Evolutionary conservation across 2,797 vertebrate genomes (phyloP).

Genomic region (Silurus aristotelis): DNA sequence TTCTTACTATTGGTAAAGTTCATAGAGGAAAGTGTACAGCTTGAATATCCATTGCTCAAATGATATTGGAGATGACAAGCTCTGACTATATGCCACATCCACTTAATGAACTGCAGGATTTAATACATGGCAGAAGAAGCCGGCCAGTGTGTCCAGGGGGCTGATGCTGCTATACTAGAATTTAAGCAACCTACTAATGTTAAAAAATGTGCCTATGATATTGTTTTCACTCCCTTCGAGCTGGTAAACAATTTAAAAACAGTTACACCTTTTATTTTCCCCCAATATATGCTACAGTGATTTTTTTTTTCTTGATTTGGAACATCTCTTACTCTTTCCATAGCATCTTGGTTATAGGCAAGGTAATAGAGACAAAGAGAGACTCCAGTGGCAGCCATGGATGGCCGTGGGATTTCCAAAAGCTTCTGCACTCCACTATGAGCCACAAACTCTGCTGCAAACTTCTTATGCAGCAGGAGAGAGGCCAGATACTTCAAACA

Average conservation of each 20-base stretch:
- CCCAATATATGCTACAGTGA: not conserved
- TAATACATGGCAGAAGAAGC: not conserved
- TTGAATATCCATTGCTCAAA: not conserved
- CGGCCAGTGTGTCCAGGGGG: not conserved
- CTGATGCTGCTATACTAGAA: not conserved
- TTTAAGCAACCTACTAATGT: not conserved
- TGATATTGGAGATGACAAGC: not conserved
- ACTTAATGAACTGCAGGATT: not conserved
- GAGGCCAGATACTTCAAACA: constrained; percentile 90
- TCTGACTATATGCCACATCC: not conserved
- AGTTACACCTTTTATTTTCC: not conserved
- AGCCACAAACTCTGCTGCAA: constrained; percentile 97
- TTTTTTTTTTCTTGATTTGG: not conserved
- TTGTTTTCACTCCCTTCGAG: not conserved
- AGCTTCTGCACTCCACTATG: constrained; percentile 97
- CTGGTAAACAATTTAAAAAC: not conserved
- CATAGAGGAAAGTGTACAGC: not conserved
- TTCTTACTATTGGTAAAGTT: not conserved
- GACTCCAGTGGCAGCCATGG: constrained; percentile 98
- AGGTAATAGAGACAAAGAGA: constrained; percentile 98
- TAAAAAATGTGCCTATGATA: not conserved
- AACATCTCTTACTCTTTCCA: constrained; percentile 87
- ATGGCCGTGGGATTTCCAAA: constrained; percentile 95
- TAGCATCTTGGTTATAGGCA: constrained; percentile 98
- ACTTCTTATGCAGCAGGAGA: constrained; percentile 96